Evolutionary conservation across 2,888 invertebrate species (phyloP).

Genomic region (Cheilosia variabilis): DNA sequence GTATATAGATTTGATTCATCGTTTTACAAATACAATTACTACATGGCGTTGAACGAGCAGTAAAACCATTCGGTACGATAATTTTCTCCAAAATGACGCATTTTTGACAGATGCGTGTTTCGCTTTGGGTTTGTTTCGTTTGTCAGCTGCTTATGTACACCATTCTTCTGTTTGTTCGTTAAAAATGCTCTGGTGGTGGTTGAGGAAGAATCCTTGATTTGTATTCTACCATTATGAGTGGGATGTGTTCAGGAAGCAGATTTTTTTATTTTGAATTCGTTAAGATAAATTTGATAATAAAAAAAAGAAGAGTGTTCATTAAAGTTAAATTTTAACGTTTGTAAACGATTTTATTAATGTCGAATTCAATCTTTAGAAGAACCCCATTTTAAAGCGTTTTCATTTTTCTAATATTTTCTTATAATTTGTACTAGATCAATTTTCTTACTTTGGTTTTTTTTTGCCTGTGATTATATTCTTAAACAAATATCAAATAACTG

Average conservation of each 20-base stretch:
- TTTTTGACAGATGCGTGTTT: conserved; percentile 73
- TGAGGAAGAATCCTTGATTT: conserved; percentile 31
- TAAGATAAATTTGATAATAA: neutral
- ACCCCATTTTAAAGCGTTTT: no score
- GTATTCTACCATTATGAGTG: conserved; percentile 6
- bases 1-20: neutral
- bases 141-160: conserved; percentile 63
- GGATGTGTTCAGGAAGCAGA: conserved; percentile 53
- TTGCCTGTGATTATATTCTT: no score
- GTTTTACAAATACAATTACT: conserved; percentile 38
- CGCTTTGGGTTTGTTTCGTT: conserved; percentile 64
- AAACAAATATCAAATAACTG: no score
- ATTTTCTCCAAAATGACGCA: conserved; percentile 69
- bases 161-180: conserved; percentile 27
- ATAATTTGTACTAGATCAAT: no score
- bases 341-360: no score
- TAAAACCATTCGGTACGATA: conserved; percentile 46
- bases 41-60: conserved; percentile 49
- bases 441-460: no score
- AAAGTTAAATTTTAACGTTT: no score
- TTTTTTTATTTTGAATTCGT: conserved; percentile 4
- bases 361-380: no score
- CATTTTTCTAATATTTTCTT: no score
- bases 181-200: conserved; percentile 20
- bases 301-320: no score